Conservation (phyloP, 2,797 vertebrate species). For the Hemibagrus guttatus region DNA sequence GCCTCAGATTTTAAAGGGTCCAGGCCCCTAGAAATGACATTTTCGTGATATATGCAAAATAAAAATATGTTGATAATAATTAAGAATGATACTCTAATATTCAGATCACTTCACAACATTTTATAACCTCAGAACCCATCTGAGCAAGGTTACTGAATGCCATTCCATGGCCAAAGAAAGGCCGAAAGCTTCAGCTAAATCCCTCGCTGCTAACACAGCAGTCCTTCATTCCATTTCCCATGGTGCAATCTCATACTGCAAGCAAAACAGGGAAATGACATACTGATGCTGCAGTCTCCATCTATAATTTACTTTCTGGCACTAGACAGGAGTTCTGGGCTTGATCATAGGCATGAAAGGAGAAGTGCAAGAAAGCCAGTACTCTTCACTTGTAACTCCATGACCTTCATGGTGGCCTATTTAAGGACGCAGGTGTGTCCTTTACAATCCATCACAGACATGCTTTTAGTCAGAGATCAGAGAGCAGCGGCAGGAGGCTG, state of each 20-base stretch:
- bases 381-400: constrained; percentile 48
- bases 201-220: constrained; percentile 24
- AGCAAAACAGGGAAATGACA: constrained; percentile 57
- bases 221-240: constrained; percentile 32
- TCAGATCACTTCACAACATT: background rate
- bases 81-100: background rate
- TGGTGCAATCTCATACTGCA: constrained; percentile 11
- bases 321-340: constrained; percentile 65
- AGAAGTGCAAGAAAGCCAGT: constrained; percentile 44
- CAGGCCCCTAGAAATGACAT: background rate
- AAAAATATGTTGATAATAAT: background rate
- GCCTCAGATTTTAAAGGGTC: background rate
- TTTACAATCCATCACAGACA: constrained; percentile 30
- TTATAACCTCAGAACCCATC: background rate
- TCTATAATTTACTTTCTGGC: constrained; percentile 72
- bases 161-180: background rate
- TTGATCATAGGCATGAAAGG: constrained; percentile 59
- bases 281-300: constrained; percentile 61
- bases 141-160: background rate
- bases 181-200: constrained; percentile 16
- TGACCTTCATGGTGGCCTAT: constrained; percentile 23
- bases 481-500: background rate
- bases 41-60: background rate
- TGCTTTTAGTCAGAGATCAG: constrained; percentile 25
- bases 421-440: constrained; percentile 31